Percentiles rank a stretch among this genome's conserved stretches.
These are phyloP conservation scores for Periophthalmus modestus DNA, from an alignment of 2,113 vertebrate species.

Conservation along the genomic window DNA sequence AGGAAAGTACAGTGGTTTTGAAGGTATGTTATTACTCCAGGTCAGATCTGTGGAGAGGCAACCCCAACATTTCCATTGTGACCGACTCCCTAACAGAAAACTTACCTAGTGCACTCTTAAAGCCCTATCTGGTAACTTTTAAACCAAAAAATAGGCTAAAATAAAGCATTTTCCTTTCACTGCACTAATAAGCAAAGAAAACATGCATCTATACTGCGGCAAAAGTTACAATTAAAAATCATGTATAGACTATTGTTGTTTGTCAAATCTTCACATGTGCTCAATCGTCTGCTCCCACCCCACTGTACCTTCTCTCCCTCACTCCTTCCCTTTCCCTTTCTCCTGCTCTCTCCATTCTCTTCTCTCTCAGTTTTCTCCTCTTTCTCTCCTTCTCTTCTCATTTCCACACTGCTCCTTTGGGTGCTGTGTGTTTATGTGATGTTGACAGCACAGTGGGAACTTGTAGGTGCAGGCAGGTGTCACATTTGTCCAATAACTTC, in stretches of 20 bases:
- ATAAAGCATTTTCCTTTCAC: no score
- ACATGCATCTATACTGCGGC: no score
- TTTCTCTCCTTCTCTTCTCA: conserved; percentile 31
- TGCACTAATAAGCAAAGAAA: no score
- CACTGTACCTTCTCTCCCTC: conserved; percentile 43
- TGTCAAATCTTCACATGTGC: background rate
- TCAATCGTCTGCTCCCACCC: conserved; percentile 40
- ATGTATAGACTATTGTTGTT: background rate
- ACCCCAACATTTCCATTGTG: no score
- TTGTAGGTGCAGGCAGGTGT: background rate
- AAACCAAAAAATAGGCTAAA: no score
- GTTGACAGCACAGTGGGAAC: background rate
- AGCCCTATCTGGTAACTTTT: no score
- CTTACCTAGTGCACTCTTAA: no score
- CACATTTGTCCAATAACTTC: conserved; percentile 1
- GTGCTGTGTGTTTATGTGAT: background rate
- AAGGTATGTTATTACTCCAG: no score
- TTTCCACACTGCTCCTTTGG: conserved; percentile 48
- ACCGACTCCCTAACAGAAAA: no score
- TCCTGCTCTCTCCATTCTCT: background rate
- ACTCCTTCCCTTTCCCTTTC: conserved; percentile 2
- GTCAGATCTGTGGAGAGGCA: no score
- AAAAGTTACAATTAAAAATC: no score
- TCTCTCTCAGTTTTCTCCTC: conserved; percentile 21
- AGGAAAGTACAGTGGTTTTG: no score